Conservation (phyloP, 1,140 invertebrate species). For the Achroia grisella region DNA sequence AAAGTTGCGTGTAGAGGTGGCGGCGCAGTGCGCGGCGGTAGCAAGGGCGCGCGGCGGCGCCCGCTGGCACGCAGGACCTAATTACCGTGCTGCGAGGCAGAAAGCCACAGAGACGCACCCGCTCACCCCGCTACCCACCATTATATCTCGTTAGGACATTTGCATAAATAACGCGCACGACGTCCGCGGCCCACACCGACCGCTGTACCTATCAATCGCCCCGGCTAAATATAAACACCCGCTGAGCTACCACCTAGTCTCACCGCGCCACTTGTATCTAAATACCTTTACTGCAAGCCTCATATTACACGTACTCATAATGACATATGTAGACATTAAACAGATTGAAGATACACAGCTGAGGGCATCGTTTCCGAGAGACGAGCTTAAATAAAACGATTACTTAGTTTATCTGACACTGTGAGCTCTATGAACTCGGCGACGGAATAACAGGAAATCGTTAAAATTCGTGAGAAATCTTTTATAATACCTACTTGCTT, state of each 20-base stretch:
- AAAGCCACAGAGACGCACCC: slow-evolving; percentile 39
- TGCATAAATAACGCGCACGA: slow-evolving; percentile 65
- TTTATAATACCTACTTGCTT: slow-evolving; percentile 31
- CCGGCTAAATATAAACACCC: slow-evolving; percentile 55
- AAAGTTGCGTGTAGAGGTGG: slow-evolving; percentile 38
- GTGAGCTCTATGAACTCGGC: slow-evolving; percentile 36
- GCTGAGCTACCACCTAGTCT: slow-evolving; percentile 36
- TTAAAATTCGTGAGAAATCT: slow-evolving; percentile 66
- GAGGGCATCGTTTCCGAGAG: slow-evolving; percentile 34
- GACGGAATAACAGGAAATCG: slow-evolving; percentile 62
- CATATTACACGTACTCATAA: slow-evolving; percentile 38
- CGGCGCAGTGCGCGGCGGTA: slow-evolving; percentile 24
- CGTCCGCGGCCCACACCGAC: slow-evolving; percentile 42
- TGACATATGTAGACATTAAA: slow-evolving; percentile 37
- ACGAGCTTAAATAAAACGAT: slow-evolving; percentile 45
- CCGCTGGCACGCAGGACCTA: slow-evolving; percentile 56
- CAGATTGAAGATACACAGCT: slow-evolving; percentile 45
- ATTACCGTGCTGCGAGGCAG: slow-evolving; percentile 60
- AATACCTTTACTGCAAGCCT: slow-evolving; percentile 11
- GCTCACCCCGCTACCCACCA: slow-evolving; percentile 44
- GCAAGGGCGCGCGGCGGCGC: slow-evolving; percentile 15
- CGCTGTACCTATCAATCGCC: slow-evolving; percentile 57
- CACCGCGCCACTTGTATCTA: slow-evolving; percentile 14
- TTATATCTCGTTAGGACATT: slow-evolving; percentile 70
- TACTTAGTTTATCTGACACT: slow-evolving; percentile 47